Conservation (phyloP, 2,797 vertebrate species). For the Chrosomus eos region DNA sequence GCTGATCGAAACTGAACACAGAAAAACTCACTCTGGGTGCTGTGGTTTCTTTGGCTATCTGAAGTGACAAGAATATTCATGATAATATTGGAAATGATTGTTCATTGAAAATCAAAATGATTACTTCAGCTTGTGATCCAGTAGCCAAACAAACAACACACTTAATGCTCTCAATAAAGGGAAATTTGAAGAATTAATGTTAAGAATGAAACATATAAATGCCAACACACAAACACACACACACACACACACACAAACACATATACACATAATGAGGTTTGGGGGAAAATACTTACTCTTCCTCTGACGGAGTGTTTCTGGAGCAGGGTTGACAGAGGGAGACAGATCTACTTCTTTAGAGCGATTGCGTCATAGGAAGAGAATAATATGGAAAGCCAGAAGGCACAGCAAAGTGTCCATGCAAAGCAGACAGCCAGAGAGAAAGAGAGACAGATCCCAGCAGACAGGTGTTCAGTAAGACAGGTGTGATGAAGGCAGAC, state of each 20-base stretch:
- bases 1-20: neutral
- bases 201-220: slow-evolving; percentile 21
- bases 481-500: slow-evolving; percentile 30
- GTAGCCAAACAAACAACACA: slow-evolving; percentile 20
- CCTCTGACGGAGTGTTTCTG: slow-evolving; percentile 67
- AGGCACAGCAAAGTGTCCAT: neutral
- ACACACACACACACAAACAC: slow-evolving; percentile 35
- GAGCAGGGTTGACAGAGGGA: slow-evolving; percentile 65
- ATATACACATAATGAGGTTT: slow-evolving; percentile 10
- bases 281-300: slow-evolving; percentile 76
- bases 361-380: slow-evolving; percentile 3
- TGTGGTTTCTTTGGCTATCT: slow-evolving; percentile 32
- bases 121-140: neutral
- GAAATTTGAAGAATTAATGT: neutral
- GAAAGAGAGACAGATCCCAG: slow-evolving; percentile 1
- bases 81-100: neutral
- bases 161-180: neutral
- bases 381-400: slow-evolving; percentile 7
- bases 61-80: neutral
- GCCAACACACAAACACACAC: slow-evolving; percentile 21
- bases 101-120: neutral
- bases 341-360: slow-evolving; percentile 65
- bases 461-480: slow-evolving; percentile 33
- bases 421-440: slow-evolving; percentile 11
- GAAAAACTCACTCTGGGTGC: slow-evolving; percentile 1